Conservation (phyloP, 64 coral and sea anemone species). For the Platygyra sinensis region DNA sequence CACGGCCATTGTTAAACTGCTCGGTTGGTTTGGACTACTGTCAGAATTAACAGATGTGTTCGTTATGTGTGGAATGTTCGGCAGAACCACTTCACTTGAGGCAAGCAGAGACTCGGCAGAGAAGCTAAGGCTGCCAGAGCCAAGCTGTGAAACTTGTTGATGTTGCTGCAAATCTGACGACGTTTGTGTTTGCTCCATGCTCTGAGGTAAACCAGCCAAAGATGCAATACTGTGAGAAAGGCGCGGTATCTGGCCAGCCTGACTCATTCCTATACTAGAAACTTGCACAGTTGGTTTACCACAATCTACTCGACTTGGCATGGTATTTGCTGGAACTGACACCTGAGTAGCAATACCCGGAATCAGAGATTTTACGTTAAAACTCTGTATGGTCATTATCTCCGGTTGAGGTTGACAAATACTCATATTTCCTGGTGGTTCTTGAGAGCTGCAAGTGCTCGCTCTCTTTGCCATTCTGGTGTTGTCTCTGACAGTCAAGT, state of each 20-base stretch:
- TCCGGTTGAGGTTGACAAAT: constrained; percentile 78
- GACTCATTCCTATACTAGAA: constrained; percentile 22
- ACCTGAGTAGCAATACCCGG: constrained; percentile 70
- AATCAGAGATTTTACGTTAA: constrained; percentile 76
- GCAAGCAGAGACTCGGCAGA: constrained; percentile 62
- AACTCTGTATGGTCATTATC: constrained; percentile 79
- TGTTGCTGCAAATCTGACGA: constrained; percentile 41
- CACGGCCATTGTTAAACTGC: constrained; percentile 11
- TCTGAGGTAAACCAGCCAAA: constrained; percentile 62
- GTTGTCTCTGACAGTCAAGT: background rate
- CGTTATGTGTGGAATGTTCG: constrained; percentile 58
- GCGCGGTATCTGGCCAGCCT: constrained; percentile 37
- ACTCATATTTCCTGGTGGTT: constrained; percentile 36
- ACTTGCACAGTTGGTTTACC: constrained; percentile 3
- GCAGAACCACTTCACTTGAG: constrained; percentile 49
- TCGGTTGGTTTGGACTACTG: constrained; percentile 8
- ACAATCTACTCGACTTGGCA: constrained; percentile 9
- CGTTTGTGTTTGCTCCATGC: constrained; percentile 22
- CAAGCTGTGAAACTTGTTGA: constrained; percentile 36
- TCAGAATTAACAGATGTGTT: constrained; percentile 8
- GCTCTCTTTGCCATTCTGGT: constrained; percentile 1
- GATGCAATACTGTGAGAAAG: constrained; percentile 88
- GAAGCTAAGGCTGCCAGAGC: constrained; percentile 49
- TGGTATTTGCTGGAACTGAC: constrained; percentile 1
- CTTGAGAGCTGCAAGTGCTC: background rate